A percentile compares a stretch with the other conserved stretches of the same genome.
Evolutionary conservation across 2,797 vertebrate genomes (phyloP).

Genomic region (Carcharodon carcharias): DNA sequence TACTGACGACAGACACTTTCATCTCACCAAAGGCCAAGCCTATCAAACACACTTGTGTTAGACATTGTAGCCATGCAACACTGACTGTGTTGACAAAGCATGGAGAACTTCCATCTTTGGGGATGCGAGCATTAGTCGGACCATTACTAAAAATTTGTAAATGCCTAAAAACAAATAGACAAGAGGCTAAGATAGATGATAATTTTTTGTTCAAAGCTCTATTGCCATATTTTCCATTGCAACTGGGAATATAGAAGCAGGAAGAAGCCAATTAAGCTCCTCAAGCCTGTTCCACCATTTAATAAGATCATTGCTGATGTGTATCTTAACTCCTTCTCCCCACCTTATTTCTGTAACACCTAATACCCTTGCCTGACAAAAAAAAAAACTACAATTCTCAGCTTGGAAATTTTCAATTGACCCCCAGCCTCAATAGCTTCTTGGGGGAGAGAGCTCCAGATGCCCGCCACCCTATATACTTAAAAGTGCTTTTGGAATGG

Average conservation of each 20-base stretch:
- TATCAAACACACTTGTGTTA: constrained; percentile 31
- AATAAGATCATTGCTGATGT: not conserved
- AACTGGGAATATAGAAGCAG: not conserved
- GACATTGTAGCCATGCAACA: constrained; percentile 28
- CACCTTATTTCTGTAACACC: not conserved
- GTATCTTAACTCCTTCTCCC: not conserved
- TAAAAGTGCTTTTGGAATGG: not conserved
- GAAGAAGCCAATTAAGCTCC: not conserved
- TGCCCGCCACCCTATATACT: not conserved
- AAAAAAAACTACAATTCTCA: not conserved
- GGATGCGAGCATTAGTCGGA: not conserved
- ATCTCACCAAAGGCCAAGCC: constrained; percentile 27
- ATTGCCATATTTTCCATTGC: not conserved
- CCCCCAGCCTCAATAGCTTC: not conserved
- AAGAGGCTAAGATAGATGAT: not conserved
- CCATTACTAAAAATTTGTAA: constrained; percentile 22
- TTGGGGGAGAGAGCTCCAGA: not conserved
- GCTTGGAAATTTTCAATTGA: not conserved
- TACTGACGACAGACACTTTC: constrained; percentile 32
- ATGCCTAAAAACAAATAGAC: not conserved
- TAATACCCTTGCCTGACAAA: not conserved
- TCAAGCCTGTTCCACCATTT: not conserved
- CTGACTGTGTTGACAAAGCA: not conserved
- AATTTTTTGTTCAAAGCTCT: not conserved
- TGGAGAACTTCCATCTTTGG: not conserved